phyloP scores from a whole-genome alignment of 2,888 invertebrate species.

The Cistogaster globosa region DNA sequence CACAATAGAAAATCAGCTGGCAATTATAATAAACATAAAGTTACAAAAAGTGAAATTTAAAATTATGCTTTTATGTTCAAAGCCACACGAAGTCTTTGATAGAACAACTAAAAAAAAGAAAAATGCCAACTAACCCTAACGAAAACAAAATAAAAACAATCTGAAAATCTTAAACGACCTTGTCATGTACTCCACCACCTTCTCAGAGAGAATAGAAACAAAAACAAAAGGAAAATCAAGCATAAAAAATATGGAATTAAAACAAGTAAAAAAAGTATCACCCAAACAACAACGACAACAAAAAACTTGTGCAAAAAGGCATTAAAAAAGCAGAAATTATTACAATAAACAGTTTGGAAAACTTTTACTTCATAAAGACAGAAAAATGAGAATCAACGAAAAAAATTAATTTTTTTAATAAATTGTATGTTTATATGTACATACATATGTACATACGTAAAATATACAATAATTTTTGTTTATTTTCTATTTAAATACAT shows the following conservation, averaged over 20 bases:
- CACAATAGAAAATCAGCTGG: constrained; percentile 28
- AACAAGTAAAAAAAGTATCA: constrained; percentile 20
- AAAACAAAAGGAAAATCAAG: constrained; percentile 39
- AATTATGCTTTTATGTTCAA: constrained; percentile 3
- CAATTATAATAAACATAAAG: constrained; percentile 20
- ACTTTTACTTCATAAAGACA: no score
- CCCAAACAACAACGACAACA: constrained; percentile 11
- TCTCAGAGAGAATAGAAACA: constrained; percentile 1
- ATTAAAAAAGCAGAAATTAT: no score
- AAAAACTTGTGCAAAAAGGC: background rate
- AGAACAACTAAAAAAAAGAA: background rate
- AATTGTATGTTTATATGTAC: no score
- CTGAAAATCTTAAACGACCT: constrained; percentile 71
- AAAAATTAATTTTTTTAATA: no score
- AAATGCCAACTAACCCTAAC: constrained; percentile 9
- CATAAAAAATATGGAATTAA: constrained; percentile 30
- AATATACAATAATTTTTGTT: background rate
- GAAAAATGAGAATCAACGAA: background rate
- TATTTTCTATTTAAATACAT: background rate
- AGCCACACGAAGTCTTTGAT: constrained; percentile 2
- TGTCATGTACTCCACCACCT: constrained; percentile 69
- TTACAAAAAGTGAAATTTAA: constrained; percentile 5
- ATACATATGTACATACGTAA: background rate
- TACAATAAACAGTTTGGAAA: no score
- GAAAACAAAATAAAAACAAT: constrained; percentile 30